Evolutionary conservation across 2,888 invertebrate species (phyloP).

Genomic region (Stomorhina lunata): DNA sequence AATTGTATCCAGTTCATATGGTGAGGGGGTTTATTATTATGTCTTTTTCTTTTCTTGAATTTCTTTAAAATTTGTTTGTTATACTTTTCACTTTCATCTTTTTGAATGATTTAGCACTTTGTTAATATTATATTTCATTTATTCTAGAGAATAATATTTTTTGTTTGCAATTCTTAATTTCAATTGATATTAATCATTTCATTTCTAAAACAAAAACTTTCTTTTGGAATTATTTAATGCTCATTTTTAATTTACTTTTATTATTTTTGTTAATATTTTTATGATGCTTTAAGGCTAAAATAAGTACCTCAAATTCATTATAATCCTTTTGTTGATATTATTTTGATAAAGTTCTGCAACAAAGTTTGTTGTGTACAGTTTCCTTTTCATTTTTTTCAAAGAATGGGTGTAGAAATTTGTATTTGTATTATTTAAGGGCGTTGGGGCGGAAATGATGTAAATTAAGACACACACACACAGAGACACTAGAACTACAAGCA

Average conservation of each 20-base stretch:
- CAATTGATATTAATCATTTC: constrained; percentile 43
- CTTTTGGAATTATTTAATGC: not conserved
- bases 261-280: constrained; percentile 28
- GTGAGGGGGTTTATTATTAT: not conserved
- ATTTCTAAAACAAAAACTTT: not conserved
- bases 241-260: constrained; percentile 14
- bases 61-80: not conserved
- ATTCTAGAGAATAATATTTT: not conserved
- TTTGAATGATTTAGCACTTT: constrained; percentile 10
- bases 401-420: too few relatives aligned
- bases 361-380: constrained; percentile 12
- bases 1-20: constrained; percentile 50
- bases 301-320: not conserved
- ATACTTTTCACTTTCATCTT: constrained; percentile 22
- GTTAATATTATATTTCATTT: not conserved
- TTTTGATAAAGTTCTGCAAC: constrained; percentile 25
- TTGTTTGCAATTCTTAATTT: not conserved
- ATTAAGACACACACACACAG: too few relatives aligned
- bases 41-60: not conserved
- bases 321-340: constrained; percentile 35
- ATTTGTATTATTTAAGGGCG: not conserved
- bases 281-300: constrained; percentile 30
- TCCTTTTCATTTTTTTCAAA: not conserved
- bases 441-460: constrained; percentile 17
- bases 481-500: constrained; percentile 5